Evolutionary conservation across 2,888 invertebrate genomes (phyloP).

Genomic region (Drosophila falleni): DNA sequence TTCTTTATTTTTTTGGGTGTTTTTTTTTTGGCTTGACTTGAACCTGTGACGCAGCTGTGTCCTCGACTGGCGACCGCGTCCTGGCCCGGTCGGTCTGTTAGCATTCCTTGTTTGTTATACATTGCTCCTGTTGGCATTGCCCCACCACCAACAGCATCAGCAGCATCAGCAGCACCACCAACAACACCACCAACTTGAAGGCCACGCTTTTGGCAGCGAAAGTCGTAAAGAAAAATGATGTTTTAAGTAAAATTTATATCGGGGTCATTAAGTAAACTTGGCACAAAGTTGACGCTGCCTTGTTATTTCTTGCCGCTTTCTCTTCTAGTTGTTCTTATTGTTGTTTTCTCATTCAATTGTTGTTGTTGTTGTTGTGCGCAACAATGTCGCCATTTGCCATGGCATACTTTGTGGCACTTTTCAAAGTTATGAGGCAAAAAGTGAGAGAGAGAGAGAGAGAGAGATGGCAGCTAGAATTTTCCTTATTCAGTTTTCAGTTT

Average conservation of each 20-base stretch:
- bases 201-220: slow-evolving; percentile 67
- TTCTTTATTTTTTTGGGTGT: neutral
- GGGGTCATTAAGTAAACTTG: slow-evolving; percentile 80
- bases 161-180: neutral
- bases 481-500: slow-evolving; percentile 12
- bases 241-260: slow-evolving; percentile 80
- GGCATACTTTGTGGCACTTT: slow-evolving; percentile 75
- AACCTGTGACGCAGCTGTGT: slow-evolving; percentile 48
- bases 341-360: neutral
- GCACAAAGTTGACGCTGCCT: slow-evolving; percentile 74
- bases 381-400: slow-evolving; percentile 75
- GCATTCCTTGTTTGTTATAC: slow-evolving; percentile 33
- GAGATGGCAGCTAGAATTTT: slow-evolving; percentile 14
- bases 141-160: slow-evolving; percentile 6
- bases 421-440: slow-evolving; percentile 55
- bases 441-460: neutral
- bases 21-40: slow-evolving; percentile 8
- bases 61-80: slow-evolving; percentile 31
- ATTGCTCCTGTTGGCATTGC: slow-evolving; percentile 37
- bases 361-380: slow-evolving; percentile 50
- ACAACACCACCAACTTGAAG: slow-evolving; percentile 35
- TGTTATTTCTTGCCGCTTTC: slow-evolving; percentile 33
- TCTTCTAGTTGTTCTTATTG: slow-evolving; percentile 27
- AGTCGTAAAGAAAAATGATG: slow-evolving; percentile 80
- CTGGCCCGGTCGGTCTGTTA: slow-evolving; percentile 18